Base-by-base conservation (phyloP, 2,113 vertebrate species). In the Gallinago media region DNA sequence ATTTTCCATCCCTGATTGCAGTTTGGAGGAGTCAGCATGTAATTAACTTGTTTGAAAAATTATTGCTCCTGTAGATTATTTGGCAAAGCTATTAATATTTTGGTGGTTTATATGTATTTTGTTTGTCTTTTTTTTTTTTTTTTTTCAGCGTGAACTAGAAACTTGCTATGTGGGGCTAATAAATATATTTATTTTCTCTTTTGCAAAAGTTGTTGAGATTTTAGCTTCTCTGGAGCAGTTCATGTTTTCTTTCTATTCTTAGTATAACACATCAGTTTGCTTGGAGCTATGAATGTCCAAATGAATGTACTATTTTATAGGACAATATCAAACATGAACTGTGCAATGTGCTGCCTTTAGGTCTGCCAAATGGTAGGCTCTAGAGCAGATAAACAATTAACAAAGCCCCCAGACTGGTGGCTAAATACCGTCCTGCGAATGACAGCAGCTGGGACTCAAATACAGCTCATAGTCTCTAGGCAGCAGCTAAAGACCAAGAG, bases 41-140 rank as follows among this genome's bases (percentile, higher is more conserved):
- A 79, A 70, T 66, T 94, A 47, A 78, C 70, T 79, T 85, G 14
- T 26, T 79, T 92, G 88, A 55, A 76, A 68, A 88, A 90, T 85
- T 31, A 66, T 38, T 66, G 23, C 18, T 73, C 5, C 70, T 47
- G 23, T 47, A 68, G 18, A 40, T 68, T 0, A 6, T 78, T 87
- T 79, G 59, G 27, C 44, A 32, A 56, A 49, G 36, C 52, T 31
- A 44, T 66, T 66, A 59, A 49, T 58, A 44, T 81, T 81, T 80
- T 62, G 31, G 32, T 59, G 50, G 11, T 47, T 88, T 67, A 4
- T 63, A 21, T 17, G 34, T 54, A 32, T 65, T 92, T 78, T 68
- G 5, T 58, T 10, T 47, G 12, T 31, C 2, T 22, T 32, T 59
- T 47, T 47, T 22, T 32, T 59, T 47, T 22, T 27, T 58, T 58